Conservation (phyloP, 2,797 vertebrate species). For the Botia kubotai region DNA sequence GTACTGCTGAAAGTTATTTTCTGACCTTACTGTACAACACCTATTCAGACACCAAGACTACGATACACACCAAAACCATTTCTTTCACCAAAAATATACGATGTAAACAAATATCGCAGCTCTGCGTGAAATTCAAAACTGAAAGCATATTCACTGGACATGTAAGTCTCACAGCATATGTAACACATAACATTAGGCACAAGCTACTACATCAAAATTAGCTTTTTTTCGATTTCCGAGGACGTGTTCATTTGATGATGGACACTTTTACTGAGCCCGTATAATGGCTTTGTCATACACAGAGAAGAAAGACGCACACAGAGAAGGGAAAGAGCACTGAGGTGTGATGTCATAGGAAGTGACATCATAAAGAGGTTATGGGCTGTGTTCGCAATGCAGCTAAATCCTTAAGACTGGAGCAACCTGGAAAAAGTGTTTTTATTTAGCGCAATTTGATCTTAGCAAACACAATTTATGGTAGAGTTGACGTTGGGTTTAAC, state of each 20-base stretch:
- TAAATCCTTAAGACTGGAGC: too few species aligned
- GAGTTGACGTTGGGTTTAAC: too few species aligned
- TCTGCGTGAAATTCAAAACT: background rate
- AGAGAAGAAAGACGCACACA: too few species aligned
- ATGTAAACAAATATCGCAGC: conserved; percentile 3
- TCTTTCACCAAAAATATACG: background rate
- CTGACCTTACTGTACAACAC: background rate
- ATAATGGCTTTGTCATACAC: background rate
- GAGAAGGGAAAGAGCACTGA: background rate
- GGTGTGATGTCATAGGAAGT: background rate
- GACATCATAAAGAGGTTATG: background rate
- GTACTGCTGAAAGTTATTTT: background rate
- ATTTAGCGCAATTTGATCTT: too few species aligned
- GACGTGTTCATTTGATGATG: background rate
- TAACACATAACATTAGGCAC: conserved; percentile 1
- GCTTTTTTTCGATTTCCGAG: background rate
- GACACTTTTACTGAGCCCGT: background rate
- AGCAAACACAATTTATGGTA: too few species aligned
- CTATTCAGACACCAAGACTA: background rate
- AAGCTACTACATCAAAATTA: conserved; percentile 5
- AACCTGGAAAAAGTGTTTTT: too few species aligned
- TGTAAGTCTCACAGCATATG: conserved; percentile 7
- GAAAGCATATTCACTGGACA: conserved; percentile 5
- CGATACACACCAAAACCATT: background rate
- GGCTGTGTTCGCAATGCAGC: background rate